Percentiles rank a stretch among this genome's conserved stretches.
These are phyloP conservation scores for Odontocerum albicorne DNA, from an alignment of 2,888 invertebrate species.

Conservation along the genomic window DNA sequence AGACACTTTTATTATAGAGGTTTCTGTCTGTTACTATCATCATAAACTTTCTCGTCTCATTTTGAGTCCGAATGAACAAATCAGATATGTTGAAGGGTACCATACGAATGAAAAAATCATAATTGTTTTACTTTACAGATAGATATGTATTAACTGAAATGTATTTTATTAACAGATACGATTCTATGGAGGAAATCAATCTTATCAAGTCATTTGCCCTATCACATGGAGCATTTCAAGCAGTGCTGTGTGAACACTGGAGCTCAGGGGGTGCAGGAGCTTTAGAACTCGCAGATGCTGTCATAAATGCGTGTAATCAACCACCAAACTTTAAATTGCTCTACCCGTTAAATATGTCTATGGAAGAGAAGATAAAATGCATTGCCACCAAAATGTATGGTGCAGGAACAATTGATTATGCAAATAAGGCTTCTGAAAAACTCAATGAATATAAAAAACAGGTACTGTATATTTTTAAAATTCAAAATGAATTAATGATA, in stretches of 20 bases:
- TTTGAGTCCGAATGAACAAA: too few relatives aligned
- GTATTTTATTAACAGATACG: conserved; percentile 5
- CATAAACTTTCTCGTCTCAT: too few relatives aligned
- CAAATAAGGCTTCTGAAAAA: conserved; percentile 69
- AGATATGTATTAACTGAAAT: not conserved
- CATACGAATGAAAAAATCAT: too few relatives aligned
- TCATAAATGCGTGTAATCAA: conserved; percentile 73
- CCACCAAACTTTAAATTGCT: conserved; percentile 67
- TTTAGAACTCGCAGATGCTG: conserved; percentile 79
- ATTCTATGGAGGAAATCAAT: conserved; percentile 76
- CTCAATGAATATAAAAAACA: conserved; percentile 72
- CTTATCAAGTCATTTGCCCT: conserved; percentile 72
- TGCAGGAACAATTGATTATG: conserved; percentile 81
- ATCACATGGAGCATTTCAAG: conserved; percentile 82
- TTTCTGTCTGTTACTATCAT: too few relatives aligned
- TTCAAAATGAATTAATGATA: too few relatives aligned
- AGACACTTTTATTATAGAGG: too few relatives aligned
- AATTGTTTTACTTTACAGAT: too few relatives aligned
- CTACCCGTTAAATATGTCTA: conserved; percentile 68
- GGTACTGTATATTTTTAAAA: too few relatives aligned
- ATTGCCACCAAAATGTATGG: conserved; percentile 96
- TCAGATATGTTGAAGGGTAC: too few relatives aligned
- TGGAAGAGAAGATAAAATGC: conserved; percentile 83
- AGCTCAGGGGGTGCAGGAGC: conserved; percentile 89
- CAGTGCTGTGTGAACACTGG: conserved; percentile 90